Percentiles rank a stretch among this genome's conserved stretches.
These are phyloP conservation scores for Chymomyza fuscimana DNA, from an alignment of 2,888 invertebrate species.

Conservation along the genomic window DNA sequence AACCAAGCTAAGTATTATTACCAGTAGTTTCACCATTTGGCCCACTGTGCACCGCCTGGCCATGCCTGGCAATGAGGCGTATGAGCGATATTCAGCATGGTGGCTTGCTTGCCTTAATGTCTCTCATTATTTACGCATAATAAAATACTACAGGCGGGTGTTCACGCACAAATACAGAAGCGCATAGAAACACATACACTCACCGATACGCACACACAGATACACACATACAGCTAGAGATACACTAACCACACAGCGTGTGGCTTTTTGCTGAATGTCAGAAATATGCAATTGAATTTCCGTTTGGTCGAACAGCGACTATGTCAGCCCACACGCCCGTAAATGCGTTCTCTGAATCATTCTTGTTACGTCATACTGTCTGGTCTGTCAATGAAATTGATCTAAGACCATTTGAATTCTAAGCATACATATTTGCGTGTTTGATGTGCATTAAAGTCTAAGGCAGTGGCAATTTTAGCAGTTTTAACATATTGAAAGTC, in stretches of 20 bases:
- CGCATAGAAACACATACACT: not conserved
- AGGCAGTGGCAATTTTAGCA: constrained; percentile 10
- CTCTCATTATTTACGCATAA: constrained; percentile 60
- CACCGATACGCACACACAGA: constrained; percentile 4
- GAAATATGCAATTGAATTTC: constrained; percentile 18
- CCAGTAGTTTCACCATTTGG: no score
- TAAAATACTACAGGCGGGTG: constrained; percentile 42
- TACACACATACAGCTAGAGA: not conserved
- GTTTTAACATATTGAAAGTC: constrained; percentile 1
- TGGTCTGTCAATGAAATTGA: not conserved
- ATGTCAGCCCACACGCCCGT: constrained; percentile 7
- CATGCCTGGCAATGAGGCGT: constrained; percentile 42
- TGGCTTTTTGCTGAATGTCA: constrained; percentile 7
- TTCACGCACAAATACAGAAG: not conserved
- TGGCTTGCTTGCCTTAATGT: constrained; percentile 51
- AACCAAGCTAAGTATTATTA: no score
- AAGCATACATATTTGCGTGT: not conserved
- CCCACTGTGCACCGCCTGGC: constrained; percentile 7
- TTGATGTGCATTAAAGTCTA: constrained; percentile 7
- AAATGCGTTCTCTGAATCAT: constrained; percentile 12
- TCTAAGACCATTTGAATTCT: constrained; percentile 4
- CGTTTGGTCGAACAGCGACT: constrained; percentile 8
- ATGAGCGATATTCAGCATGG: constrained; percentile 40
- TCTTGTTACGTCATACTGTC: constrained; percentile 22
- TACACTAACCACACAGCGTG: constrained; percentile 12